phyloP scores from a whole-genome alignment of 2,888 invertebrate species.

The Drepanosiphum platanoidis region DNA sequence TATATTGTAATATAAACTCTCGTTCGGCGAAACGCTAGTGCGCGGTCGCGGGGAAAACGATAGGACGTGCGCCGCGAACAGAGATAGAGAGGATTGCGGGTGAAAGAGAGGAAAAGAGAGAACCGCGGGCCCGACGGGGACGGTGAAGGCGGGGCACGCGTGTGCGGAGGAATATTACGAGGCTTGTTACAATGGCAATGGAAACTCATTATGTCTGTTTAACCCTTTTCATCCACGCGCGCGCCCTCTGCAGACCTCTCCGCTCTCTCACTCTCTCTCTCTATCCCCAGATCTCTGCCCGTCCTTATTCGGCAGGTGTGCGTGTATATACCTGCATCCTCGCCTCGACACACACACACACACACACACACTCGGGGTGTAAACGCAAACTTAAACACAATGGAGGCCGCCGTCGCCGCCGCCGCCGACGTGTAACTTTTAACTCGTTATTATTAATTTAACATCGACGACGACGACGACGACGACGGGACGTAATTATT shows the following conservation, averaged over 20 bases:
- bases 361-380: not conserved
- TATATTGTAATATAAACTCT: no score
- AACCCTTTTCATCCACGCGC: constrained; percentile 43
- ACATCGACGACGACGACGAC: not conserved
- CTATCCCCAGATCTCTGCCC: not conserved
- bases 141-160: not conserved
- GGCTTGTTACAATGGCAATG: constrained; percentile 38
- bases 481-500: constrained; percentile 27
- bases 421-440: constrained; percentile 43
- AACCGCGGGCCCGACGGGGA: not conserved
- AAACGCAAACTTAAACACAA: constrained; percentile 45
- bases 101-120: no score
- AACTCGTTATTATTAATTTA: constrained; percentile 60
- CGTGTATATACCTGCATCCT: not conserved
- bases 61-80: no score
- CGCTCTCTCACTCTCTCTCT: not conserved
- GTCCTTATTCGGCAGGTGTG: not conserved
- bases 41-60: not conserved
- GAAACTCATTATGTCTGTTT: constrained; percentile 49
- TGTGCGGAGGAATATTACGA: not conserved
- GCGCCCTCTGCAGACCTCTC: not conserved
- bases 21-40: no score
- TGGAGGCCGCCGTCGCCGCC: not conserved
- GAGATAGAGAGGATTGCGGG: no score
- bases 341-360: not conserved